Percentiles rank a stretch among this genome's conserved stretches.
Evolutionary conservation across 2,797 vertebrate genomes (phyloP).

Genomic region (Botia almorhae): DNA sequence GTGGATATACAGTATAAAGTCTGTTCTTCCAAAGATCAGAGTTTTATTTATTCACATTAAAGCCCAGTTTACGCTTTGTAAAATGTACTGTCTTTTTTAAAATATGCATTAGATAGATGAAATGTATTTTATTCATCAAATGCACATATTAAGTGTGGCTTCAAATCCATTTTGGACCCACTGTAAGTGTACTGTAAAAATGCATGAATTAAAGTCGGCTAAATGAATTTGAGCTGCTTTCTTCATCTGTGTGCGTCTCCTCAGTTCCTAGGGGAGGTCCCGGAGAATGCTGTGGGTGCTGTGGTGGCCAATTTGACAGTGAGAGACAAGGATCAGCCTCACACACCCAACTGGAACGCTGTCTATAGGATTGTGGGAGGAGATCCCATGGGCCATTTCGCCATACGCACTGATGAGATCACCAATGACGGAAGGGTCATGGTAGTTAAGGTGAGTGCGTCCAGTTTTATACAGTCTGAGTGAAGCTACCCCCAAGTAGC

Average conservation of each 20-base stretch:
- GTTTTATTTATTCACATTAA: too few species aligned
- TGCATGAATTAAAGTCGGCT: too few species aligned
- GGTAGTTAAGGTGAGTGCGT: constrained; percentile 86
- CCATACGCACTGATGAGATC: constrained; percentile 89
- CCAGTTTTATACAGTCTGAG: too few species aligned
- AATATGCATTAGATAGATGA: too few species aligned
- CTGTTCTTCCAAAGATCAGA: not conserved
- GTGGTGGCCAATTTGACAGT: constrained; percentile 94
- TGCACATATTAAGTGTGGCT: too few species aligned
- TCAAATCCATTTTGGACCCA: too few species aligned
- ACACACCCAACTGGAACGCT: constrained; percentile 97
- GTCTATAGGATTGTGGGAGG: constrained; percentile 94
- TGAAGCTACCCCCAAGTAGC: not conserved
- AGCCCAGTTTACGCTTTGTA: too few species aligned
- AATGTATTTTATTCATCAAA: too few species aligned
- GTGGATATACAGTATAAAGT: not conserved
- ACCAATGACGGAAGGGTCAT: constrained; percentile 97
- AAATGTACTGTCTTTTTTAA: too few species aligned
- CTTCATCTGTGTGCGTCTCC: not conserved
- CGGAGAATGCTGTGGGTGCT: constrained; percentile 90
- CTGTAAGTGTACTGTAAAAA: too few species aligned
- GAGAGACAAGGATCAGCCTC: constrained; percentile 92
- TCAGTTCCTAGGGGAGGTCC: constrained; percentile 93
- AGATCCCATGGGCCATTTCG: constrained; percentile 91
- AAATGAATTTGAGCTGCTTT: not conserved